Evolutionary conservation across 2,888 invertebrate species (phyloP), one percentile per base, ranked within the genome.

Genomic region (Limulus polyphemus): DNA sequence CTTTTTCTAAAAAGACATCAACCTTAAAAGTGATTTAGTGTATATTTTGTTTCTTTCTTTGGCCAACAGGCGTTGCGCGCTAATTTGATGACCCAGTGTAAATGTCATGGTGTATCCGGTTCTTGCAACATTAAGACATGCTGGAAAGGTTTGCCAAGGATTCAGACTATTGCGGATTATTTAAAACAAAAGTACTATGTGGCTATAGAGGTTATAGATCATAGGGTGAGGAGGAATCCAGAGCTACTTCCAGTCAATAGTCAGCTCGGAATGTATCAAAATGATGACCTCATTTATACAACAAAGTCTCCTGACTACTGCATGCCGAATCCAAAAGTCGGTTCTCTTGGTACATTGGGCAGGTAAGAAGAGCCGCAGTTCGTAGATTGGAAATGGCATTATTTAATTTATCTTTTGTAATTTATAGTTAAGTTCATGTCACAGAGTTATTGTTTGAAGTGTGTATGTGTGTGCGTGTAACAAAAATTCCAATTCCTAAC

Each of bases 21-120:
- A 32, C 7, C 32, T 32, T 32, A 32, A 32, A 32, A 32, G 32
- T 32, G 32, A 32, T 32, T 32, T 32, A 32, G 3, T 32, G n/a
- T n/a, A n/a, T n/a, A n/a, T n/a, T n/a, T n/a, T n/a, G n/a, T 32
- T 32, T 32, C 32, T 32, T 7, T 32, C 7, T 32, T 32, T 32
- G 32, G 3, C 32, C 32, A 32, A 32, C 85, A 95, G 95, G 93
- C 92, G 78, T 93, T 95, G 68, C 87, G 88, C 71, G 81, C 87
- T 60, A 88, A 90, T 79, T 92, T 95, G 91, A 83, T 87, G 58
- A 89, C 91, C 74, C 93, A 94, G 79, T 98, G 98, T 81, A 98
- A 98, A 79, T 98, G 98, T 76, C 98, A 98, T 79, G 98, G 98
- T 58, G 97, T 98, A 88, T 94, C 93, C 50, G 98, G 98, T 61